Base-by-base conservation (phyloP, 2,888 invertebrate species). In the Sinhomidia bicolor region DNA sequence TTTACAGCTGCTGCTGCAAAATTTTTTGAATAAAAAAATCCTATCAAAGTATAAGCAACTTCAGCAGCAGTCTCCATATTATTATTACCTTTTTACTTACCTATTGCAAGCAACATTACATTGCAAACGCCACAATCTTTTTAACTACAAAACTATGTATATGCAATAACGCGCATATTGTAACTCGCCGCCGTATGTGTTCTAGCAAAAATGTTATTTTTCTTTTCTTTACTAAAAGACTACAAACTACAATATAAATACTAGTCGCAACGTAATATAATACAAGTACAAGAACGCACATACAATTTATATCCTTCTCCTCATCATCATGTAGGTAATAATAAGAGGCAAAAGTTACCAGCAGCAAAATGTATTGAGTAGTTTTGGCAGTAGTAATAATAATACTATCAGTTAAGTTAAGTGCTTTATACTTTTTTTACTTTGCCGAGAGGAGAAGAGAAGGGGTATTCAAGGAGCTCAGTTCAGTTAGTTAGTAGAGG, bases 1-100 rank as follows among this genome's bases (percentile, higher is more conserved):
- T 76, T 80, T 85, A 79, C 85, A 85, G 54, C 85, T 76, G 84
- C 81, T 23, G 74, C 57, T n/a, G n/a, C n/a, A n/a, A n/a, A 79
- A 57, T 14, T 36, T 51, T 51, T 32, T 29, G n/a, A 57, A 36
- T n/a, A n/a, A n/a, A 54, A 79, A 76, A 12, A 76, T 32, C 14
- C 1, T 80, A 41, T 60, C 44, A 80, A 57, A 36, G 60, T 41
- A 23, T 29, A 51, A 41, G 44, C 23, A n/a, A 9, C 44, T 12
- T 12, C 44, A 44, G n/a, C n/a, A n/a, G 74, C 20, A 79, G 57
- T 23, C 80, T 78, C 10, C 78, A 32, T 78, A 44, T 47, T 74
- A 44, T 68, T 36, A 10, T 51, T 51, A 47, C 51, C 51, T 51
- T 44, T 44, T 51, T 51, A 51, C 51, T n/a, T n/a, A n/a, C n/a